Evolutionary conservation across 2,113 vertebrate genomes (phyloP), one percentile per base, ranked within the genome.

Genomic region (Malaclemys terrapin): DNA sequence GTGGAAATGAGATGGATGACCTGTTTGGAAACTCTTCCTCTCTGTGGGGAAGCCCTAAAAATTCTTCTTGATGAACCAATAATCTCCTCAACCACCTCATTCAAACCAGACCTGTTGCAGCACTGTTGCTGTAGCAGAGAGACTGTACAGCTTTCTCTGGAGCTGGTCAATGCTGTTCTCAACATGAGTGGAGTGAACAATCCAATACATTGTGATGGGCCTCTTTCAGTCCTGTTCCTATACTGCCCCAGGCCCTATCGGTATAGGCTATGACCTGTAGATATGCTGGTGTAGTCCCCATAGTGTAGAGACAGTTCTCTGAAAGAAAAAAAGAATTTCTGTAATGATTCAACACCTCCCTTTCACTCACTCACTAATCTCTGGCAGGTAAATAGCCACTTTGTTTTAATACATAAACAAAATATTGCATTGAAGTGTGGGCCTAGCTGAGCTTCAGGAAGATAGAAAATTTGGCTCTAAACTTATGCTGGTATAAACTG

Each of bases 401-500:
- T 5, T 53, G 38, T 84, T 72, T n/a, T 45, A 80, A 52, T 42
- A 9, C 75, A 82, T 2, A 17, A 79, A 49, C 27, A 27, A 65
- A 76, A 0, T 19, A 31, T 4, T 5, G 17, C 89, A 35, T 19
- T 85, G 29, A 0, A 35, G 52, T 76, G 3, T 54, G 88, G 9
- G 11, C 35, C 50, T 17, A 5, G 27, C 16, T 69, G 65, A 69
- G 35, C 31, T 69, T 69, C 9, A 38, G n/a, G 19, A 19, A 2
- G 7, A 1, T 0, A 0, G 2, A 31, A 0, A 0, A 29, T 8
- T 25, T 62, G 14, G 75, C 13, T 85, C 78, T n/a, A 5, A 5
- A n/a, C 49, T 84, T 38, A 27, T 0, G 22, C 31, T 0, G 0
- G 4, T 53, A 17, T 45, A 9, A 11, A 22, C 87, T 83, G 14